These are phyloP conservation scores for Hystrix brachyura DNA, from an alignment of 2,113 vertebrate genomes.

Conservation along the genomic window DNA sequence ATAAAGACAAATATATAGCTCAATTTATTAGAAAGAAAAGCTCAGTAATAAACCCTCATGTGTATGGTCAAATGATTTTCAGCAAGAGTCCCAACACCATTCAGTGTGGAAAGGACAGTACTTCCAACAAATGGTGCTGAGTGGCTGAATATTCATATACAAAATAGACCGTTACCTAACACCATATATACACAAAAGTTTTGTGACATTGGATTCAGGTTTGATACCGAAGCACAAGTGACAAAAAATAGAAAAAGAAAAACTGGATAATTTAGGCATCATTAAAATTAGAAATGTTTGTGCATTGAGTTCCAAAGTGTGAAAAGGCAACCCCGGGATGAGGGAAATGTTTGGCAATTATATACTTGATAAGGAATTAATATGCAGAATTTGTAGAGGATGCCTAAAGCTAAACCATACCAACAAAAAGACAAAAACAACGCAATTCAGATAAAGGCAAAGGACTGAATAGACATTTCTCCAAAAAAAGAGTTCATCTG, in stretches of 20 bases:
- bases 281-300: background rate
- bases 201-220: background rate
- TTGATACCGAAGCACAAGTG: background rate
- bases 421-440: background rate
- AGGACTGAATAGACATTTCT: background rate
- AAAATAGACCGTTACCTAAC: background rate
- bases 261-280: background rate
- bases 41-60: background rate
- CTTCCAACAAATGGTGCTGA: background rate
- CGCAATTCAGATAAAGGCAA: background rate
- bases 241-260: background rate
- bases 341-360: background rate
- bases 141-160: background rate
- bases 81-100: background rate
- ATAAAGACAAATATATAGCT: background rate
- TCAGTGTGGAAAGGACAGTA: background rate
- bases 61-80: background rate
- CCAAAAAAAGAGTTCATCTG: background rate
- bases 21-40: background rate
- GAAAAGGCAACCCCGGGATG: background rate
- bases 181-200: background rate
- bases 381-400: background rate
- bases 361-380: background rate
- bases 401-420: background rate
- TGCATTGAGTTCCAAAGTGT: background rate